A percentile compares a stretch with the other conserved stretches of the same genome.
Conservation (phyloP, 2,888 invertebrate species). For the Fragum sueziense region DNA sequence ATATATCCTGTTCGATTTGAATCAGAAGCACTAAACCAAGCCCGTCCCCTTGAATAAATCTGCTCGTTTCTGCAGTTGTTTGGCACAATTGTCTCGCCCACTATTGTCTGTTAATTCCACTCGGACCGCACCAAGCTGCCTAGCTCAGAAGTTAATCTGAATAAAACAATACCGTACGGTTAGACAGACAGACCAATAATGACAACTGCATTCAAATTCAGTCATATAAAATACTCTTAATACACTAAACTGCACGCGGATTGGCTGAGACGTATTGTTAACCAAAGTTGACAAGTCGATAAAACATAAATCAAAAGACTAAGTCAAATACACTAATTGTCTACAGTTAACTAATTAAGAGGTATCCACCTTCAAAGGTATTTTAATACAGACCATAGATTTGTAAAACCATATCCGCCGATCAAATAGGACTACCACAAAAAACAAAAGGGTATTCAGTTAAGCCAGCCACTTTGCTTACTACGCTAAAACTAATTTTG, state of each 20-base stretch:
- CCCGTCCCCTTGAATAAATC: not conserved
- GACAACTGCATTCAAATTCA: slow-evolving; percentile 1
- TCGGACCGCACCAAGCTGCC: not conserved
- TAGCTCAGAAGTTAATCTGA: not conserved
- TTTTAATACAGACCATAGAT: slow-evolving; percentile 9
- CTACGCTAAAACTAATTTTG: slow-evolving; percentile 9
- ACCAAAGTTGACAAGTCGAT: not conserved
- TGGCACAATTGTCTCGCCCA: not conserved
- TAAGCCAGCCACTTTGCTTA: not conserved
- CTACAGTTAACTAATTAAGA: not conserved
- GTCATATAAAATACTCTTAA: slow-evolving; percentile 1
- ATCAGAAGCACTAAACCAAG: not conserved
- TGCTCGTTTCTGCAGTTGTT: not conserved
- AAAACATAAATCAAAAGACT: slow-evolving; percentile 1
- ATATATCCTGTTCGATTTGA: not conserved
- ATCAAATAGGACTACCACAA: not conserved
- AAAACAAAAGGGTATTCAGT: not conserved
- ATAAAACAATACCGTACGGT: not conserved
- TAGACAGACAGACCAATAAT: slow-evolving; percentile 2
- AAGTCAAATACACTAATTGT: slow-evolving; percentile 1
- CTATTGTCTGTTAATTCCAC: not conserved
- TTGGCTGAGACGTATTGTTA: not conserved
- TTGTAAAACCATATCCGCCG: slow-evolving; percentile 8
- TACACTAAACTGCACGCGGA: slow-evolving; percentile 4
- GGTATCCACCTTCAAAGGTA: slow-evolving; percentile 1